Percentiles rank a stretch among this genome's conserved stretches.
These are phyloP conservation scores for Cyrtonyx montezumae DNA, from an alignment of 2,113 vertebrate genomes.

Conservation along the genomic window DNA sequence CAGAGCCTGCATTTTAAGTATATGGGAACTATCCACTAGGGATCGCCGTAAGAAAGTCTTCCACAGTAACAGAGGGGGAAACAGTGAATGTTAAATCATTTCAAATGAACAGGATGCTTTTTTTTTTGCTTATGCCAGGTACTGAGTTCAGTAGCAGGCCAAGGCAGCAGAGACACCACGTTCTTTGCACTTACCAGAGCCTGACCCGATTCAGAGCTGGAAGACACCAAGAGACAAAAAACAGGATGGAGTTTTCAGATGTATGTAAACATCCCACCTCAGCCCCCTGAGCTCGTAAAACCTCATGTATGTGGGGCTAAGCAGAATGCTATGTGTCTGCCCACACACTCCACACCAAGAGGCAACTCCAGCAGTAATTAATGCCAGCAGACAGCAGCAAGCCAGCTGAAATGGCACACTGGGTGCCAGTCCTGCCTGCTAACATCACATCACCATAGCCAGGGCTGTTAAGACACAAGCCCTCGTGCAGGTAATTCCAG, in stretches of 20 bases:
- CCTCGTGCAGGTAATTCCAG: not conserved
- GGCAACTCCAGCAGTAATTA: not conserved
- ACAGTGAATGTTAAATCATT: slow-evolving; percentile 47
- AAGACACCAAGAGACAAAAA: not conserved
- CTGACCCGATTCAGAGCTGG: slow-evolving; percentile 4
- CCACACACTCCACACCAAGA: not conserved
- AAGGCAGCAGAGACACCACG: not conserved
- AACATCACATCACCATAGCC: accelerated
- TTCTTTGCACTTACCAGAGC: slow-evolving; percentile 19
- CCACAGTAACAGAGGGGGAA: slow-evolving; percentile 42
- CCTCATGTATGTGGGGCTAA: not conserved
- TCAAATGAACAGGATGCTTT: slow-evolving; percentile 57
- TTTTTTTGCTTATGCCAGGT: slow-evolving; percentile 58
- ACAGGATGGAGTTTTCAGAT: not conserved
- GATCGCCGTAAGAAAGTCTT: slow-evolving; percentile 46
- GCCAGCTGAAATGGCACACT: accelerated
- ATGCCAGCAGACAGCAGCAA: not conserved
- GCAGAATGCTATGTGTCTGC: not conserved
- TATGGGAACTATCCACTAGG: slow-evolving; percentile 40
- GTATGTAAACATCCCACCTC: not conserved
- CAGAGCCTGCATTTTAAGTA: slow-evolving; percentile 47
- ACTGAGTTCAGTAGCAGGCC: slow-evolving; percentile 42
- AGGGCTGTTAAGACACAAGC: not conserved
- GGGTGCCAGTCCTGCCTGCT: not conserved
- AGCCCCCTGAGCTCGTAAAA: not conserved